Evolutionary conservation across 1,140 invertebrate genomes (phyloP).

Genomic region (Hypsibius dujardini): DNA sequence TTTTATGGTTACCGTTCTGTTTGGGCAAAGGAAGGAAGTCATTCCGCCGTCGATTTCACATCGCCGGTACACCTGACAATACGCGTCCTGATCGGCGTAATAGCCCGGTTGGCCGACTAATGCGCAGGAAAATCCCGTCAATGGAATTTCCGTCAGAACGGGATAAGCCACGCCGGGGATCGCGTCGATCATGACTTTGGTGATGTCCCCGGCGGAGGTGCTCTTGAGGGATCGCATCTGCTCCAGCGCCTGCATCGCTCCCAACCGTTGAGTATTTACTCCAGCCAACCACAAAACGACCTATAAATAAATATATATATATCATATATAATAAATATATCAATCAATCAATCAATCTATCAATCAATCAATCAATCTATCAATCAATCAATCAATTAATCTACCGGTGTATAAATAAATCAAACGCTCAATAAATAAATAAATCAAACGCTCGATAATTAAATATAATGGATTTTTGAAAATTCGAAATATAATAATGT

Average conservation of each 20-base stretch:
- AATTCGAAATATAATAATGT: no score
- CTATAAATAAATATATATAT: no score
- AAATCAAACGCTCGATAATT: no score
- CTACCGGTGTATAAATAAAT: no score
- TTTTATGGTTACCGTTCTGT: constrained; percentile 4
- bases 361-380: no score
- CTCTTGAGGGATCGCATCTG: background rate
- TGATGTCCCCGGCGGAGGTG: background rate
- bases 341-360: no score
- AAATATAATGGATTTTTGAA: no score
- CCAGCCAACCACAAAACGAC: no score
- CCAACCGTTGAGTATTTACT: no score
- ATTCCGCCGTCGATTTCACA: constrained; percentile 9
- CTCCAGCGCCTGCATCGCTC: background rate
- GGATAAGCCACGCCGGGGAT: constrained; percentile 1
- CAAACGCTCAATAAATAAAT: no score
- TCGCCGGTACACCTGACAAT: constrained; percentile 8
- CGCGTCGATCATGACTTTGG: background rate
- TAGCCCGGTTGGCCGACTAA: background rate
- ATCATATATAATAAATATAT: no score
- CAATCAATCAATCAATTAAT: no score
- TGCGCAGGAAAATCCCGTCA: background rate
- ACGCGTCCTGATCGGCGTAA: background rate
- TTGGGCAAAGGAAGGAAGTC: background rate
- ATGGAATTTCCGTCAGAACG: background rate